A percentile compares a stretch with the other conserved stretches of the same genome.
Conservation (phyloP, 2,888 invertebrate genomes). For the Chloromyia formosa region DNA sequence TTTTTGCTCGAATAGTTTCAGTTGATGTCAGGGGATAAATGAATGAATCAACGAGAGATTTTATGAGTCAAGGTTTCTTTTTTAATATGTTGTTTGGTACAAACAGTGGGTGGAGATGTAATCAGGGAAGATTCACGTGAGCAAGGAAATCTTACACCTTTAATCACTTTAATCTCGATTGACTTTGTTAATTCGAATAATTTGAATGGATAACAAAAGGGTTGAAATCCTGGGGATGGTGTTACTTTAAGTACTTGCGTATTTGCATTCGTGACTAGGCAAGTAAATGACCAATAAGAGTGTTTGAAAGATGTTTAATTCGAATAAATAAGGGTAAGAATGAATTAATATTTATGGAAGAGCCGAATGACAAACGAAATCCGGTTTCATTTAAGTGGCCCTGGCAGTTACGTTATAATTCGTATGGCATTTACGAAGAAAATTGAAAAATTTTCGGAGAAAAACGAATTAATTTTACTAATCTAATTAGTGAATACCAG, state of each 20-base stretch:
- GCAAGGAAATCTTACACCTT: neutral
- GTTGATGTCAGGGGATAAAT: neutral
- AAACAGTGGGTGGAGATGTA: neutral
- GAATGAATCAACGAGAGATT: slow-evolving; percentile 5
- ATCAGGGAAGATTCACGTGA: neutral
- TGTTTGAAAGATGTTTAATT: neutral
- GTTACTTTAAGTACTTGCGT: neutral
- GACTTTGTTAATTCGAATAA: slow-evolving; percentile 36
- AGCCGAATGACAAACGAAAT: no score
- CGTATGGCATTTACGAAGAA: no score
- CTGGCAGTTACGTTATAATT: no score
- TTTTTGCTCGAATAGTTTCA: slow-evolving; percentile 18
- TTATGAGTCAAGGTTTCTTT: slow-evolving; percentile 21
- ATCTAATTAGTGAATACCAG: no score
- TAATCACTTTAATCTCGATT: slow-evolving; percentile 36
- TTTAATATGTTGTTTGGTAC: neutral
- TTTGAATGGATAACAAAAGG: slow-evolving; percentile 10
- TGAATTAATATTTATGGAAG: neutral
- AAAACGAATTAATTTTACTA: no score
- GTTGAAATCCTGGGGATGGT: slow-evolving; percentile 1
- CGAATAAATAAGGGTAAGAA: neutral
- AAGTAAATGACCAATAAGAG: slow-evolving; percentile 2
- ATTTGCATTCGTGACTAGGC: slow-evolving; percentile 13
- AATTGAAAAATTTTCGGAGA: no score
- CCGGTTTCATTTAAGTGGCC: no score